Percentiles rank a stretch among this genome's conserved stretches.
Conservation (phyloP, 2,797 vertebrate species). For the Allobates femoralis region DNA sequence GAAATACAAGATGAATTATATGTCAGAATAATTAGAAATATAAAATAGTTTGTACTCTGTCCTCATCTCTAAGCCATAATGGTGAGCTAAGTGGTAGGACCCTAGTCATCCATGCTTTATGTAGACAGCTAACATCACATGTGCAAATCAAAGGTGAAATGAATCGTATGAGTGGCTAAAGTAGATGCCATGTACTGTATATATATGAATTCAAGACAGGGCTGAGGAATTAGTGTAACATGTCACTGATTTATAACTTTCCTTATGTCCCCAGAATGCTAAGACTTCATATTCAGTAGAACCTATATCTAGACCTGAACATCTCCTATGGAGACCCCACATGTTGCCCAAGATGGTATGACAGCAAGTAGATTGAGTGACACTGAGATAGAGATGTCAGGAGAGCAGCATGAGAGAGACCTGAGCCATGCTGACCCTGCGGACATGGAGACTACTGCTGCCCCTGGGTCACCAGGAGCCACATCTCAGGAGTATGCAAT, state of each 20-base stretch:
- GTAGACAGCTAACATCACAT: too few relatives aligned
- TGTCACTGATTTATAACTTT: not conserved
- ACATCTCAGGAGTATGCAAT: slow-evolving; percentile 66
- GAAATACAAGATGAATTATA: too few relatives aligned
- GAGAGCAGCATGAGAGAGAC: not conserved
- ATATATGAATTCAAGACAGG: not conserved
- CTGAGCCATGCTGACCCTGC: not conserved
- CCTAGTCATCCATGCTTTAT: too few relatives aligned
- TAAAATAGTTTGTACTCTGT: too few relatives aligned
- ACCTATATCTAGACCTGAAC: not conserved
- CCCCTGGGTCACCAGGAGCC: slow-evolving; percentile 54
- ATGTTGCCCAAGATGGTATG: not conserved
- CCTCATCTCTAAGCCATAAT: too few relatives aligned
- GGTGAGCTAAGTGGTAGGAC: too few relatives aligned
- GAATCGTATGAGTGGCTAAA: too few relatives aligned
- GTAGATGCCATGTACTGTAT: not conserved
- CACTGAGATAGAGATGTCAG: not conserved
- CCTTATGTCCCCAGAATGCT: not conserved
- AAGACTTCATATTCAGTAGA: not conserved
- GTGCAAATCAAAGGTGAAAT: too few relatives aligned
- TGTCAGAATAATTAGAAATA: too few relatives aligned
- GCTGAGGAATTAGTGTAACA: not conserved
- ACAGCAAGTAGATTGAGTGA: not conserved
- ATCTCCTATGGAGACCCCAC: not conserved
- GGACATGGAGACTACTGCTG: not conserved